Conservation (phyloP, 2,797 vertebrate genomes). For the Cottoperca gobio region DNA sequence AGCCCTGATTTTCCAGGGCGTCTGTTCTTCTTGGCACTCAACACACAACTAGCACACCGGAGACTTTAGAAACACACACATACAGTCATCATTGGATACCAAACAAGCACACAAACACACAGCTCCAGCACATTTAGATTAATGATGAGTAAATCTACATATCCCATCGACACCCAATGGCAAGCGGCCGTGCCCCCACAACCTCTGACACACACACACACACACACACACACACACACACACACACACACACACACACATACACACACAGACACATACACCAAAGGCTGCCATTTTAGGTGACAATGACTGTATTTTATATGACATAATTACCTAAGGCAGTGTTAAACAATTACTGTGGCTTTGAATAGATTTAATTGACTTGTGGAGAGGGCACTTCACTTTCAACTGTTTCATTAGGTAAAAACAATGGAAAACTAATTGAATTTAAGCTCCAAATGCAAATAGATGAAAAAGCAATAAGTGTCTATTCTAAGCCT, state of each 20-base stretch:
- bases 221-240: background rate
- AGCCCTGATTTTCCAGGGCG: constrained; percentile 61
- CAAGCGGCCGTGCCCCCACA: background rate
- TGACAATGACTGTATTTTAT: constrained; percentile 60
- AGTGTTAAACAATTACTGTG: constrained; percentile 64
- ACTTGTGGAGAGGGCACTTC: constrained; percentile 60
- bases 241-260: background rate
- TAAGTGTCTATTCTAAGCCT: constrained; percentile 42
- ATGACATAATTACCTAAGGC: constrained; percentile 57
- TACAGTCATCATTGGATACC: constrained; percentile 17
- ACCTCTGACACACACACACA: background rate
- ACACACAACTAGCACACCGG: constrained; percentile 32
- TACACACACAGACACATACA: no score
- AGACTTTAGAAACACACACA: constrained; percentile 49
- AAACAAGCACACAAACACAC: constrained; percentile 29
- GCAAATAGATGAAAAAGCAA: constrained; percentile 62
- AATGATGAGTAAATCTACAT: constrained; percentile 17
- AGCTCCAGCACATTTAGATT: constrained; percentile 5
- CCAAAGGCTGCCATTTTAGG: no score
- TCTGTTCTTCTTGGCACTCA: constrained; percentile 67
- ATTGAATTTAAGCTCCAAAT: constrained; percentile 66
- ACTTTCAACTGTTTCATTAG: constrained; percentile 66
- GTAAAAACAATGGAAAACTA: constrained; percentile 72
- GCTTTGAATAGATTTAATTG: constrained; percentile 72
- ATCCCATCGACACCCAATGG: constrained; percentile 2